Base-by-base conservation (phyloP, 92 coral and sea anemone genomes). In the Phymanthus crucifer region DNA sequence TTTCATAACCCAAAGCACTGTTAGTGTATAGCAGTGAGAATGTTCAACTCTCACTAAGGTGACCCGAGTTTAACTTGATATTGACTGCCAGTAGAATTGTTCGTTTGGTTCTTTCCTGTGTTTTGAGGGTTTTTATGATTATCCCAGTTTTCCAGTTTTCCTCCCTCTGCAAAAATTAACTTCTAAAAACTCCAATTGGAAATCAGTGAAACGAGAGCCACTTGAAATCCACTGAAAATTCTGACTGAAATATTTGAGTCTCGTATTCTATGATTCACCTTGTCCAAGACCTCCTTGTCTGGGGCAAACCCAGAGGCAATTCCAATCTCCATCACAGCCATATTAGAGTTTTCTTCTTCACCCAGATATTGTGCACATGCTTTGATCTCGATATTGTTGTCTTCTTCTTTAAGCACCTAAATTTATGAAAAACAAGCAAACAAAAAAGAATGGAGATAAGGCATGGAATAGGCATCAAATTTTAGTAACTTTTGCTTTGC, bases 301-400 rank as follows among this genome's bases (percentile, higher is more conserved):
- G 92, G 74, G 26, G 82, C 70, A 38, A 95, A 95, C 32, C 99
- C 99, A 1, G 97, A 90, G 32, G 88, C 87, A 12, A 89, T 79
- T 56, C 92, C 96, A 34, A 95, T 80, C 81, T 95, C 99, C 92
- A 95, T 87, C 47, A 95, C 94, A 23, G 94, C 96, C 99, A 95
- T 95, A 74, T 88, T 93, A 21, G 99, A 95, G 46, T 75, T 66
- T 9, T 85, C 87, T 0, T 87, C 91, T 1, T 85, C 88, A 5
- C 90, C 97, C 40, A 76, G 72, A 90, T 92, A 95, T 74, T 23
- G 85, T 37, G 97, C 94, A 85, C 99, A 95, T 26, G 99, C 89
- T 79, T 80, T 65, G 0, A 92, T 58, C 85, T 86, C 91, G 35
- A 95, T 78, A 43, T 79, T 82, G 70, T 90, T 65, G 40, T 74